A percentile compares a stretch with the other conserved stretches of the same genome.
Evolutionary conservation across 2,888 invertebrate genomes (phyloP).

Genomic region (Nephrotoma flavescens): DNA sequence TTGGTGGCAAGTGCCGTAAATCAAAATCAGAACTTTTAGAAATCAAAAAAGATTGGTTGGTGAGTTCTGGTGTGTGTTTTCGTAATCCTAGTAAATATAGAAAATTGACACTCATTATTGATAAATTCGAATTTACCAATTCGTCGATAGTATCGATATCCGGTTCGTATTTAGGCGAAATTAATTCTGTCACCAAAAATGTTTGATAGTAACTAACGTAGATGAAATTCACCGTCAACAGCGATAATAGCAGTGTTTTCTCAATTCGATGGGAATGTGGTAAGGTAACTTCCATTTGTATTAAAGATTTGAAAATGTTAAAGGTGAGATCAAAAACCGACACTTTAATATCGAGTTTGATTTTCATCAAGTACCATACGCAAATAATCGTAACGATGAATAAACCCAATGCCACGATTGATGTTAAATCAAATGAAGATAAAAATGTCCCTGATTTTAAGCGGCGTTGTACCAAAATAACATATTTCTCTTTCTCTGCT

Average conservation of each 20-base stretch:
- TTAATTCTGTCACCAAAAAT: not conserved
- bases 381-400: not conserved
- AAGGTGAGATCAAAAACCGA: not conserved
- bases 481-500: not conserved
- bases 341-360: not conserved
- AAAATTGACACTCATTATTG: not conserved
- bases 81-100: not conserved
- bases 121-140: not conserved
- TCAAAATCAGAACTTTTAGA: not conserved
- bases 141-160: not conserved
- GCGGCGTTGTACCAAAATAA: not conserved
- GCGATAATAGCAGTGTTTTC: not conserved
- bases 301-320: not conserved
- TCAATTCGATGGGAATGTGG: not conserved
- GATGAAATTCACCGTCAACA: not conserved
- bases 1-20: not conserved
- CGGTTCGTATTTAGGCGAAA: not conserved
- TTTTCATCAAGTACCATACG: not conserved
- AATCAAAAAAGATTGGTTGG: not conserved
- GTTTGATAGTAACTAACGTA: not conserved
- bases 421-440: not conserved
- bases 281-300: not conserved
- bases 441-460: not conserved
- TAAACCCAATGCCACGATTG: not conserved
- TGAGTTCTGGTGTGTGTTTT: not conserved